Evolutionary conservation across 2,113 vertebrate species (phyloP).

Genomic region (Himantopus leucocephalus): DNA sequence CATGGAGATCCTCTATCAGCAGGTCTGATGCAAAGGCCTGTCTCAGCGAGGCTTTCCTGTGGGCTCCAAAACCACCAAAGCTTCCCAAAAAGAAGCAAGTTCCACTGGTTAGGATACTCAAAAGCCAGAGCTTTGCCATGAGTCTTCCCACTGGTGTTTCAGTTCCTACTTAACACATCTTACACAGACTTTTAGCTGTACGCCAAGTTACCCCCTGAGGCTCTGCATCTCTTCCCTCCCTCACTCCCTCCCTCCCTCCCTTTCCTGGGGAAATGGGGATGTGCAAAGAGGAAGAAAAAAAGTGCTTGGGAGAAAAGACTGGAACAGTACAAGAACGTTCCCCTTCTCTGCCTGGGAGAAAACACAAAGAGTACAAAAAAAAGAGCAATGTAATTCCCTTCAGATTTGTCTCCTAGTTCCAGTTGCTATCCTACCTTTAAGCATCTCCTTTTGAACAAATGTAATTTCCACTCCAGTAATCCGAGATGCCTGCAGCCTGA

Average conservation of each 20-base stretch:
- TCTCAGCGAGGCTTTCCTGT: background rate
- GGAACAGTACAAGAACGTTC: slow-evolving; percentile 1
- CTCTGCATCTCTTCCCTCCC: background rate
- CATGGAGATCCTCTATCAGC: background rate
- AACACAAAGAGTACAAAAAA: slow-evolving; percentile 20
- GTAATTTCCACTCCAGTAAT: slow-evolving; percentile 29
- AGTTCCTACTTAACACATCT: background rate
- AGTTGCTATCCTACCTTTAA: slow-evolving; percentile 44
- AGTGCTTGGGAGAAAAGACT: background rate
- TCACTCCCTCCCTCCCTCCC: background rate
- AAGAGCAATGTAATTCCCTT: slow-evolving; percentile 35
- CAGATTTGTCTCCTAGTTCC: background rate
- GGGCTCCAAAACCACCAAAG: background rate
- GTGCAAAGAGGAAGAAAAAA: background rate
- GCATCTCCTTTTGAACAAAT: slow-evolving; percentile 10
- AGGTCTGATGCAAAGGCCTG: background rate
- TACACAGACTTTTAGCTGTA: background rate
- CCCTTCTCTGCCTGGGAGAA: slow-evolving; percentile 16
- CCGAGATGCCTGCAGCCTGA: slow-evolving; percentile 37
- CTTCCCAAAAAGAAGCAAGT: background rate
- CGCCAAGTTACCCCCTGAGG: background rate
- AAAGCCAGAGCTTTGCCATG: background rate
- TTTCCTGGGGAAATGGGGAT: background rate
- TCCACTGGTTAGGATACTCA: background rate
- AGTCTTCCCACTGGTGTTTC: background rate